A percentile compares a stretch with the other conserved stretches of the same genome.
phyloP scores from a whole-genome alignment of 2,797 vertebrate species.

The Anolis apletophallus region DNA sequence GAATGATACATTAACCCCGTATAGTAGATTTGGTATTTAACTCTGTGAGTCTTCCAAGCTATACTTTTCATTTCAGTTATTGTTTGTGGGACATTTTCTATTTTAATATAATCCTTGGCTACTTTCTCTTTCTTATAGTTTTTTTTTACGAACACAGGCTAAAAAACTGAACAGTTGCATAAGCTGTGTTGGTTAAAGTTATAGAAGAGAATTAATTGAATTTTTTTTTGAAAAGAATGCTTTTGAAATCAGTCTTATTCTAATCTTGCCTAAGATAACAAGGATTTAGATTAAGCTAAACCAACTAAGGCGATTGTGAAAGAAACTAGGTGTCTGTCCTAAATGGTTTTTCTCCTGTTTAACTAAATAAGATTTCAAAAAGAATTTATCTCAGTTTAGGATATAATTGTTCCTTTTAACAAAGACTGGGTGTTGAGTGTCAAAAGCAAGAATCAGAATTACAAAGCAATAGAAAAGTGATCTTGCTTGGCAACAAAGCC shows the following conservation, averaged over 20 bases:
- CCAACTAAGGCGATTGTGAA: neutral
- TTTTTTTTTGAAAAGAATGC: neutral
- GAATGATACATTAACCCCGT: neutral
- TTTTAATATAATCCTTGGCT: slow-evolving; percentile 21
- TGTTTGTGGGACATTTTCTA: slow-evolving; percentile 56
- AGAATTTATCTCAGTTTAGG: slow-evolving; percentile 10
- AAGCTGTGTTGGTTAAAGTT: neutral
- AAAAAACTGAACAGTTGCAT: neutral
- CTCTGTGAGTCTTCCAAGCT: neutral
- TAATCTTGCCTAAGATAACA: slow-evolving; percentile 18
- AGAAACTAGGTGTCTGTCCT: slow-evolving; percentile 4
- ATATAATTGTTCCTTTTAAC: slow-evolving; percentile 11
- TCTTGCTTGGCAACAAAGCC: neutral
- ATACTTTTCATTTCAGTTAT: neutral
- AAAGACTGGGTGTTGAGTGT: neutral
- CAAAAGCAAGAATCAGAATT: neutral
- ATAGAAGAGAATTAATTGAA: neutral
- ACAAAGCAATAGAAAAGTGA: neutral
- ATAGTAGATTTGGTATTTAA: neutral
- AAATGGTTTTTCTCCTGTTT: slow-evolving; percentile 9
- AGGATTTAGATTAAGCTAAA: slow-evolving; percentile 18
- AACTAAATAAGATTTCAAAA: slow-evolving; percentile 20
- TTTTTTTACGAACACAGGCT: neutral
- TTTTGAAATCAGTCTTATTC: neutral
- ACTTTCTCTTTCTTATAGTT: neutral